Evolutionary conservation across 1,140 invertebrate genomes (phyloP).

Genomic region (Ips typographus): DNA sequence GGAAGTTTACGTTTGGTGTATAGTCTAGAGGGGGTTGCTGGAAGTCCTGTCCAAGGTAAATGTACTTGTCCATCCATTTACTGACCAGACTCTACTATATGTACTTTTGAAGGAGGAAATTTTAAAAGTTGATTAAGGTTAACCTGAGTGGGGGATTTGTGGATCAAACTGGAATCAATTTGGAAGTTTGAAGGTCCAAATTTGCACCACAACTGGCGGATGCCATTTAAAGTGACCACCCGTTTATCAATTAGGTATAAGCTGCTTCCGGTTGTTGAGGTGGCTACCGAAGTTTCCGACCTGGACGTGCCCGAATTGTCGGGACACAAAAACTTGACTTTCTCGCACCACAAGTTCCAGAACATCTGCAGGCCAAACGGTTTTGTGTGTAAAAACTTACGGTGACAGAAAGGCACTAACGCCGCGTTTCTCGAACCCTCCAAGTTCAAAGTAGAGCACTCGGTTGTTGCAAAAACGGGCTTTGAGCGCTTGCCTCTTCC

Average conservation of each 20-base stretch:
- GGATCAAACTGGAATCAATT: too few species aligned
- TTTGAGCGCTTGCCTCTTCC: slow-evolving; percentile 58
- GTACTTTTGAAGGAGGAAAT: too few species aligned
- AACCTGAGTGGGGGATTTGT: too few species aligned
- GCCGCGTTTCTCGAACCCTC: slow-evolving; percentile 51
- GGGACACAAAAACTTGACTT: slow-evolving; percentile 52
- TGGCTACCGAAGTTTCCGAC: slow-evolving; percentile 58
- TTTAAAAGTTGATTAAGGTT: too few species aligned
- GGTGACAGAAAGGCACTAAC: slow-evolving; percentile 43
- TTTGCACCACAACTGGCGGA: slow-evolving; percentile 50
- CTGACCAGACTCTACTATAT: slow-evolving; percentile 37
- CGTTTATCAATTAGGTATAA: slow-evolving; percentile 50
- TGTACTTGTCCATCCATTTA: slow-evolving; percentile 53
- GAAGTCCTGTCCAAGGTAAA: slow-evolving; percentile 51
- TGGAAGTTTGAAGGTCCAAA: slow-evolving; percentile 46
- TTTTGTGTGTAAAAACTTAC: not conserved
- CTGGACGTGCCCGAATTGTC: slow-evolving; percentile 52
- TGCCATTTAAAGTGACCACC: slow-evolving; percentile 44
- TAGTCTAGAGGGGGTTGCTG: slow-evolving; percentile 26
- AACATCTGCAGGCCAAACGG: slow-evolving; percentile 51
- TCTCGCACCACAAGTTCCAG: slow-evolving; percentile 61
- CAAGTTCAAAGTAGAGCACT: slow-evolving; percentile 56
- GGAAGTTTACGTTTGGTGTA: slow-evolving; percentile 27
- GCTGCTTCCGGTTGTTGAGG: slow-evolving; percentile 54
- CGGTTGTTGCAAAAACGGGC: slow-evolving; percentile 55